Evolutionary conservation across 2,888 invertebrate genomes (phyloP).

Genomic region (Cephalotes varians): DNA sequence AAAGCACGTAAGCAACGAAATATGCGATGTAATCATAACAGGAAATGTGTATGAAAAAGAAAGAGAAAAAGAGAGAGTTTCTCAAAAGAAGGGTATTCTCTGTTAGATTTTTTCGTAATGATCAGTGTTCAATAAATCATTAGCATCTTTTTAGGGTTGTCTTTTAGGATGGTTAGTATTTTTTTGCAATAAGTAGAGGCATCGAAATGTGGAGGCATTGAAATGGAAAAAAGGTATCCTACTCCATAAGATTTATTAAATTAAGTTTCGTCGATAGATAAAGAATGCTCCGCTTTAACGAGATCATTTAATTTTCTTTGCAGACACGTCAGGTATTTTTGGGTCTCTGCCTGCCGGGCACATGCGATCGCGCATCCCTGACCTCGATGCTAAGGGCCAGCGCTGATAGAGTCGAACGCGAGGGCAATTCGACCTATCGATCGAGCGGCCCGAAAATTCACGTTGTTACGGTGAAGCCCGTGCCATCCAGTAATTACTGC

Average conservation of each 20-base stretch:
- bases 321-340: conserved; percentile 90
- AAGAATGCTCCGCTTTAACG: neutral
- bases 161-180: neutral
- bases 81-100: neutral
- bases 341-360: conserved; percentile 91
- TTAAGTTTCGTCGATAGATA: neutral
- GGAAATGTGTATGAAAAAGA: neutral
- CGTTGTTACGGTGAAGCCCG: conserved; percentile 89
- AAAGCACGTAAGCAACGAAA: neutral
- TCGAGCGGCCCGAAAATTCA: conserved; percentile 87
- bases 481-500: conserved; percentile 89
- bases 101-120: neutral
- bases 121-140: neutral
- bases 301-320: conserved; percentile 64
- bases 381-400: conserved; percentile 83
- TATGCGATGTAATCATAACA: neutral
- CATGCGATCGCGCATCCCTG: conserved; percentile 87
- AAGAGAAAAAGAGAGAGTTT: neutral
- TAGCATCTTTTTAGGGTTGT: neutral
- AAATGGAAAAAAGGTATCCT: neutral
- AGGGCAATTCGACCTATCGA: conserved; percentile 86
- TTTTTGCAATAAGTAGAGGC: neutral
- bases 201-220: neutral
- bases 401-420: conserved; percentile 84
- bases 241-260: neutral